Percentiles rank a stretch among this genome's conserved stretches.
Evolutionary conservation across 2,888 invertebrate genomes (phyloP).

Genomic region (Papilio gigon): DNA sequence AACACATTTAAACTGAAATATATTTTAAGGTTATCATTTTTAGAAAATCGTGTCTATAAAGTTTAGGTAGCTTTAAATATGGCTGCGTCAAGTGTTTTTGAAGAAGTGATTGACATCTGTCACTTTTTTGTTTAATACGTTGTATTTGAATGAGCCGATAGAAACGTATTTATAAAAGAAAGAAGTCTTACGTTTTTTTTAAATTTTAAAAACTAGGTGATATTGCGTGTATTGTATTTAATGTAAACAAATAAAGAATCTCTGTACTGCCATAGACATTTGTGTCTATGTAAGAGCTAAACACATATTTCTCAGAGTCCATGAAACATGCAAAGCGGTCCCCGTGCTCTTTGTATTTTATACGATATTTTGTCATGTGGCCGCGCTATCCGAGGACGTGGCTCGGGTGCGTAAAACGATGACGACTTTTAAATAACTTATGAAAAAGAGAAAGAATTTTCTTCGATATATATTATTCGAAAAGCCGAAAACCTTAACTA

Average conservation of each 20-base stretch:
- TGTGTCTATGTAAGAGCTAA: conserved; percentile 51
- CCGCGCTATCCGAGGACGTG: conserved; percentile 63
- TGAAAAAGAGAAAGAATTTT: conserved; percentile 40
- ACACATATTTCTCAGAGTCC: conserved; percentile 63
- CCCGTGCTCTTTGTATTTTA: conserved; percentile 66
- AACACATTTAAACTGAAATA: neutral
- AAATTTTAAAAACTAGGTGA: neutral
- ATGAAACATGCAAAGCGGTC: conserved; percentile 67
- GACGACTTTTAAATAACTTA: conserved; percentile 48
- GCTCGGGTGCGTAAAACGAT: conserved; percentile 60
- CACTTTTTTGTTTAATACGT: too few relatives aligned
- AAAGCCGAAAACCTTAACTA: conserved; percentile 29
- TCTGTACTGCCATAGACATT: conserved; percentile 32
- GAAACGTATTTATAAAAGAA: too few relatives aligned
- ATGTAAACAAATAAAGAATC: conserved; percentile 29
- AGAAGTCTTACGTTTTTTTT: too few relatives aligned
- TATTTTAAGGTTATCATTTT: neutral
- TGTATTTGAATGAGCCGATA: too few relatives aligned
- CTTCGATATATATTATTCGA: conserved; percentile 39
- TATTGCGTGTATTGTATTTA: neutral
- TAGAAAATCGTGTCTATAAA: too few relatives aligned
- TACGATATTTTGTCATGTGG: conserved; percentile 72
- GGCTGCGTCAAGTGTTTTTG: neutral
- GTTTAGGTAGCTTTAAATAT: too few relatives aligned
- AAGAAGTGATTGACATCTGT: too few relatives aligned